Evolutionary conservation across 2,113 vertebrate species (phyloP).

Genomic region (Aldabrachelys gigantea): DNA sequence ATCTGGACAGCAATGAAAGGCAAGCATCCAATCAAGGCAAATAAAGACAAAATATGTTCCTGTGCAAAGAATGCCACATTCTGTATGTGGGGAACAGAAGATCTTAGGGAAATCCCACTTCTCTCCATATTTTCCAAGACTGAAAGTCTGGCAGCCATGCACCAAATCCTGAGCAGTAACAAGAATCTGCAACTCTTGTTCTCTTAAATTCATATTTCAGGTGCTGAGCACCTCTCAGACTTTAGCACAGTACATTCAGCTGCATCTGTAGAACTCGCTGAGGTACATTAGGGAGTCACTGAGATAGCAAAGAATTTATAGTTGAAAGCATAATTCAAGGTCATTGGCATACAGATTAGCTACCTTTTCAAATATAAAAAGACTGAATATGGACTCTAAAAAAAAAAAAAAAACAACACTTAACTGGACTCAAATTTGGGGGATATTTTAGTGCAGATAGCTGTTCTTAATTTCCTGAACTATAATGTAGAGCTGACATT

Average conservation of each 20-base stretch:
- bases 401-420: background rate
- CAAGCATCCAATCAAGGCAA: constrained; percentile 24
- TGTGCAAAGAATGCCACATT: background rate
- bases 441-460: background rate
- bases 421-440: background rate
- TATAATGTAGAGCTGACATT: background rate
- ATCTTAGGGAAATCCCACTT: constrained; percentile 12
- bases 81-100: constrained; percentile 4
- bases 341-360: background rate
- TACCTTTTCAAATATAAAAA: background rate
- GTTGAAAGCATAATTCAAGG: background rate
- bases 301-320: background rate
- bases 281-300: background rate
- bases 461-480: background rate
- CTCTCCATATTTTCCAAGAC: background rate
- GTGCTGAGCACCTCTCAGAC: background rate
- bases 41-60: constrained; percentile 34
- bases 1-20: background rate
- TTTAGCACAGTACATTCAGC: background rate
- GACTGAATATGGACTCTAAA: background rate
- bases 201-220: background rate
- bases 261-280: background rate
- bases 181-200: background rate
- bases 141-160: background rate
- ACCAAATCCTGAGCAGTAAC: background rate